Percentiles rank a stretch among this genome's conserved stretches.
These are phyloP conservation scores for Gasterosteus nipponicus DNA, from an alignment of 2,113 vertebrate genomes.

Conservation along the genomic window DNA sequence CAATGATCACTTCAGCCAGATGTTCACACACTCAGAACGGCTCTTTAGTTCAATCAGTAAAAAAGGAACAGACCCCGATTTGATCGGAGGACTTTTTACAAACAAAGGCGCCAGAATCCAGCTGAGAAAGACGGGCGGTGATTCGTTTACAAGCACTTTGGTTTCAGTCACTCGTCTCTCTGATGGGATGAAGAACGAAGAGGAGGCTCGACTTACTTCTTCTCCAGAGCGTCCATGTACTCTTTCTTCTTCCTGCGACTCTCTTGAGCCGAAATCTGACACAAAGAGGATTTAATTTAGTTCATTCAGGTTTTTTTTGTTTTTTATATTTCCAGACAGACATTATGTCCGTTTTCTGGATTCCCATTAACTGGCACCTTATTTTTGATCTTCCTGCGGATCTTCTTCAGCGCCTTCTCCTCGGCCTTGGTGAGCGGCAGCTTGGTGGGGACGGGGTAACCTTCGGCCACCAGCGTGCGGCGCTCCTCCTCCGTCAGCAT, in stretches of 20 bases:
- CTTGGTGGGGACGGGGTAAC: slow-evolving; percentile 96
- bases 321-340: background rate
- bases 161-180: background rate
- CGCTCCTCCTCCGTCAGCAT: slow-evolving; percentile 97
- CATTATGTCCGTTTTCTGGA: background rate
- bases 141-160: background rate
- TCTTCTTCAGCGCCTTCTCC: slow-evolving; percentile 98
- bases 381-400: slow-evolving; percentile 98
- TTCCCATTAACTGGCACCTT: slow-evolving; percentile 76
- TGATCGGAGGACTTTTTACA: background rate
- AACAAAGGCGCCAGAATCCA: background rate
- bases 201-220: slow-evolving; percentile 85
- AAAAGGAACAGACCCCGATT: background rate
- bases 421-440: slow-evolving; percentile 95
- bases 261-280: slow-evolving; percentile 97
- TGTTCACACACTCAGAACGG: background rate
- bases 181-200: background rate
- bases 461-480: slow-evolving; percentile 94
- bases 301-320: background rate
- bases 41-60: background rate
- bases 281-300: background rate
- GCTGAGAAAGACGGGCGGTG: background rate
- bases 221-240: slow-evolving; percentile 98
- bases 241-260: slow-evolving; percentile 99
- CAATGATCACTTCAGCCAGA: background rate